A percentile compares a stretch with the other conserved stretches of the same genome.
phyloP scores from a whole-genome alignment of 2,888 invertebrate genomes.

The Nymphalis c-album region DNA sequence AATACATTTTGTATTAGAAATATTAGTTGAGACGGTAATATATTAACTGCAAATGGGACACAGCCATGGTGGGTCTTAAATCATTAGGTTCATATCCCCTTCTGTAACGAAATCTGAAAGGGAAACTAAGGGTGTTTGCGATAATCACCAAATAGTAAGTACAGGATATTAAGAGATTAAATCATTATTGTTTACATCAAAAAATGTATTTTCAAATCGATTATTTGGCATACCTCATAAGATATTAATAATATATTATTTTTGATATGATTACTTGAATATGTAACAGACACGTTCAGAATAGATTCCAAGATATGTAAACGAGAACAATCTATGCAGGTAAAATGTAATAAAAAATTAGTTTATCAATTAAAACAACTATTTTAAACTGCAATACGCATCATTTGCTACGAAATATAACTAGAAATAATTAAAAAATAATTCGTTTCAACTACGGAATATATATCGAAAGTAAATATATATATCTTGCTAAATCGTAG shows the following conservation, averaged over 20 bases:
- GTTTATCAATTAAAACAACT: constrained; percentile 59
- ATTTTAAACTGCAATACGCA: constrained; percentile 63
- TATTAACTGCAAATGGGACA: too few species aligned
- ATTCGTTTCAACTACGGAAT: constrained; percentile 61
- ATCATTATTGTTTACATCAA: too few species aligned
- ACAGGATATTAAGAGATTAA: too few species aligned
- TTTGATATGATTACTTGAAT: constrained; percentile 41
- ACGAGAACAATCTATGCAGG: constrained; percentile 52
- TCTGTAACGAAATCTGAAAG: too few species aligned
- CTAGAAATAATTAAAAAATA: constrained; percentile 34
- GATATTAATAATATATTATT: constrained; percentile 22
- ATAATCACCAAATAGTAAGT: too few species aligned
- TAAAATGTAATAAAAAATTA: constrained; percentile 44
- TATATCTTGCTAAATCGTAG: constrained; percentile 68
- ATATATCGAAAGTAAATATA: constrained; percentile 75
- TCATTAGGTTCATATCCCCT: too few species aligned
- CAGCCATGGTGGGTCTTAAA: too few species aligned
- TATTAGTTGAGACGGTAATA: neutral
- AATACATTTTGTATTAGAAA: too few species aligned
- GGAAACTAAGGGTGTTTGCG: too few species aligned
- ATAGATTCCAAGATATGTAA: constrained; percentile 60
- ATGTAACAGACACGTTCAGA: constrained; percentile 31
- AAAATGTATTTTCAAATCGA: constrained; percentile 2
- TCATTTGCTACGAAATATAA: constrained; percentile 37
- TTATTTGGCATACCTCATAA: constrained; percentile 28